Conservation (phyloP, 1,140 invertebrate species). For the Panagrolaimus sp. region DNA sequence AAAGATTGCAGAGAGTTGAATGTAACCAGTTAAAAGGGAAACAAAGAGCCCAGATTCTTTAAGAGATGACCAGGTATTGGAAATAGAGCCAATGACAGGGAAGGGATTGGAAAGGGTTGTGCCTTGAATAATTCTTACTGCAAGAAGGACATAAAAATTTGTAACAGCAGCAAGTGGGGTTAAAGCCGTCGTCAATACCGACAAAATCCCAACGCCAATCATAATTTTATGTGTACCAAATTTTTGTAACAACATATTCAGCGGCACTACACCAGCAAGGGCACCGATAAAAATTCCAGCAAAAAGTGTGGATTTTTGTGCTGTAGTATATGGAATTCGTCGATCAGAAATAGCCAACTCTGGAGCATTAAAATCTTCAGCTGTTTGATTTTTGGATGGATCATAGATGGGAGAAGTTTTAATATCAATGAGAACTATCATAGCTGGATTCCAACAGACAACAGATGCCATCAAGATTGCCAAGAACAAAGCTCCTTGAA, state of each 20-base stretch:
- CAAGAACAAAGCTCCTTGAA: background rate
- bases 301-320: background rate
- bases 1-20: background rate
- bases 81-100: background rate
- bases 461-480: background rate
- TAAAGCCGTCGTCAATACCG: background rate
- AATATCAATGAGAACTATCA: conserved; percentile 23
- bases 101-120: background rate
- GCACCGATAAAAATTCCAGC: background rate
- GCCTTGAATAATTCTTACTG: background rate
- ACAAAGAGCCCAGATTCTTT: background rate
- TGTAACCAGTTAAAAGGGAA: background rate
- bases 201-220: background rate
- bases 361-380: background rate
- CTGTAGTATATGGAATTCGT: background rate
- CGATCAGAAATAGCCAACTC: background rate
- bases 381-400: background rate
- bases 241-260: background rate
- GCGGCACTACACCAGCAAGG: background rate
- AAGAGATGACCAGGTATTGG: background rate
- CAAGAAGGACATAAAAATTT: background rate
- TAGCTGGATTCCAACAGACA: conserved; percentile 20
- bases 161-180: background rate
- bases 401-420: conserved; percentile 18
- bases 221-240: background rate